phyloP scores from a whole-genome alignment of 2,113 vertebrate species.

The Ovis canadensis region DNA sequence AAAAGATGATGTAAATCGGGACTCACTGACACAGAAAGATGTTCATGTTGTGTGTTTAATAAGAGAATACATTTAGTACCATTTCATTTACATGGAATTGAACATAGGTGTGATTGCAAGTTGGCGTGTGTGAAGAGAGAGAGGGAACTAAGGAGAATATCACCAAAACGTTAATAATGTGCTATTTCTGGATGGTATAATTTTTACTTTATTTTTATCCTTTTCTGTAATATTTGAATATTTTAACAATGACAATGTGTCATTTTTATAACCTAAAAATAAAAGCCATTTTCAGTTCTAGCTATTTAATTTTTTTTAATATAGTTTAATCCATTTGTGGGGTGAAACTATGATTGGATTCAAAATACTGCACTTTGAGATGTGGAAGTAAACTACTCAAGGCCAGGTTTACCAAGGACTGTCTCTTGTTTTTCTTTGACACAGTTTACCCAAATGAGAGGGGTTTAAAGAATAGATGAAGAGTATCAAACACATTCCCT shows the following conservation, averaged over 20 bases:
- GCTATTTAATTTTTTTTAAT: not conserved
- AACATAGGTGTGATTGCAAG: not conserved
- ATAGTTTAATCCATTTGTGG: not conserved
- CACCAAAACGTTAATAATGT: not conserved
- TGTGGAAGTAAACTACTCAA: not conserved
- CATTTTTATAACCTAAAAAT: constrained; percentile 20
- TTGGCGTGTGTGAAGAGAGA: not conserved
- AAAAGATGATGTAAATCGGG: not conserved
- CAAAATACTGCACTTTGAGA: not conserved
- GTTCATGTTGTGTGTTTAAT: not conserved
- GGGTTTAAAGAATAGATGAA: not conserved
- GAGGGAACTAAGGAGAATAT: not conserved
- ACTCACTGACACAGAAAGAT: not conserved
- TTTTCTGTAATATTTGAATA: not conserved
- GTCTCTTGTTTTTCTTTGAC: not conserved
- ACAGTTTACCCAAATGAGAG: not conserved
- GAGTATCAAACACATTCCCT: not conserved
- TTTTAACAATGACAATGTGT: not conserved
- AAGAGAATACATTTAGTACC: not conserved
- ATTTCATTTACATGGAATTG: not conserved
- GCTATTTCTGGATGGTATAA: not conserved
- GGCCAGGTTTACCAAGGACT: not conserved
- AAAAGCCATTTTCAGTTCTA: constrained; percentile 11
- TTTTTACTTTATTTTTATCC: not conserved
- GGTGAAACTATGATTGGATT: not conserved